A percentile compares a stretch with the other conserved stretches of the same genome.
Conservation (phyloP, 2,888 invertebrate genomes). For the Eulithis prunata region DNA sequence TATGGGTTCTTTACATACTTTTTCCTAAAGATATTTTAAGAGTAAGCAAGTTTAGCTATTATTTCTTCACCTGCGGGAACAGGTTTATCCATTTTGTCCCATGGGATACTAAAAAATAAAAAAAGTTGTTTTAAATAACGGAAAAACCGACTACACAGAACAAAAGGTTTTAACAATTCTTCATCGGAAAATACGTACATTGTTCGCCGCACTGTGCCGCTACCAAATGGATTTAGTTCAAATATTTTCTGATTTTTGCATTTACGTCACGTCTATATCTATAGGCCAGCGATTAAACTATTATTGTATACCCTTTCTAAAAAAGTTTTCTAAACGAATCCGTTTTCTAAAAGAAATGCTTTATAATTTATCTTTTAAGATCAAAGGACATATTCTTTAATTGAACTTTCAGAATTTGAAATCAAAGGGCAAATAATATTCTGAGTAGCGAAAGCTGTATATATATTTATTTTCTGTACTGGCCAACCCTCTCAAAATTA, state of each 20-base stretch:
- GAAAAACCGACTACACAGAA: too few relatives aligned
- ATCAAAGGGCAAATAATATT: neutral
- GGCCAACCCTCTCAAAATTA: too few relatives aligned
- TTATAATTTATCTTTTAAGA: neutral
- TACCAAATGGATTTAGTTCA: slow-evolving; percentile 30
- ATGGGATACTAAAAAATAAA: too few relatives aligned
- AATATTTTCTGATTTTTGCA: slow-evolving; percentile 48
- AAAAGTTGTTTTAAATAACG: too few relatives aligned
- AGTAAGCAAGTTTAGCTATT: too few relatives aligned
- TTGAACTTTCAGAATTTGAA: neutral
- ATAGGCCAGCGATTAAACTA: slow-evolving; percentile 43
- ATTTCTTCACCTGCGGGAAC: too few relatives aligned
- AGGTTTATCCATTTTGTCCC: too few relatives aligned
- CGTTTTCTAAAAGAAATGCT: neutral
- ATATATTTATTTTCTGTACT: too few relatives aligned
- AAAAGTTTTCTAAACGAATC: neutral
- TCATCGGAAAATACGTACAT: neutral
- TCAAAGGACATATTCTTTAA: neutral
- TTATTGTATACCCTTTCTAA: neutral
- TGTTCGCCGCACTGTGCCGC: slow-evolving; percentile 6
- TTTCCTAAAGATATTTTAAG: too few relatives aligned
- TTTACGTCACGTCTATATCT: slow-evolving; percentile 57
- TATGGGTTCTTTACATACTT: too few relatives aligned
- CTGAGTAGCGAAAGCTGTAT: too few relatives aligned
- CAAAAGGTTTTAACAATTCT: neutral